phyloP scores from a whole-genome alignment of 2,797 vertebrate species.

The Serranus cabrilla region DNA sequence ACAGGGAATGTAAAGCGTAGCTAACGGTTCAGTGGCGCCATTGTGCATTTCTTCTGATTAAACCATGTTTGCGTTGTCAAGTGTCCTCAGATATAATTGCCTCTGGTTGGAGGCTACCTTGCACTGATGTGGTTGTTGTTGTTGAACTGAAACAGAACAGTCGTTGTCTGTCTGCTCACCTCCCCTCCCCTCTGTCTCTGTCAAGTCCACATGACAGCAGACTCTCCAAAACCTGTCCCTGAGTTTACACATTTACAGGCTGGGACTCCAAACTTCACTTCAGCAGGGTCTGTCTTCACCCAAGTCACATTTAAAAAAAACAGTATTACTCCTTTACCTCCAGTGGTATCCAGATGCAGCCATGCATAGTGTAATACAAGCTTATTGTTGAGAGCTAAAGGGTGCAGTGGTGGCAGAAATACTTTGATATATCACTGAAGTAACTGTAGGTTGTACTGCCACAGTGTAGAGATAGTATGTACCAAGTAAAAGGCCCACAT shows the following conservation, averaged over 20 bases:
- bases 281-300: not conserved
- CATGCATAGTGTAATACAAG: not conserved
- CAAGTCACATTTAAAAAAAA: not conserved
- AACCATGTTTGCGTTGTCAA: not conserved
- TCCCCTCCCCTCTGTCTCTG: constrained; percentile 56
- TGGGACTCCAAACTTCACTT: constrained; percentile 8
- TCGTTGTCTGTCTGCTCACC: constrained; percentile 63
- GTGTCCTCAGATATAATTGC: not conserved
- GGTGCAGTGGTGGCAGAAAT: too few relatives aligned
- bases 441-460: too few relatives aligned
- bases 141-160: constrained; percentile 63
- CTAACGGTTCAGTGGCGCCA: constrained; percentile 47
- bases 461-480: too few relatives aligned
- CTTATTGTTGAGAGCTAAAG: not conserved
- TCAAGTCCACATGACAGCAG: constrained; percentile 74
- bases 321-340: not conserved
- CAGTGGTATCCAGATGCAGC: not conserved
- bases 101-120: constrained; percentile 31
- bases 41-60: constrained; percentile 41
- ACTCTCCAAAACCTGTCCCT: constrained; percentile 54
- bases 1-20: constrained; percentile 49
- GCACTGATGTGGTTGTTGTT: constrained; percentile 45
- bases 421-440: too few relatives aligned
- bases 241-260: constrained; percentile 61
- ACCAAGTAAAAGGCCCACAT: too few relatives aligned